Evolutionary conservation across 2,113 vertebrate species (phyloP).

Genomic region (Chloroceryle aenea): DNA sequence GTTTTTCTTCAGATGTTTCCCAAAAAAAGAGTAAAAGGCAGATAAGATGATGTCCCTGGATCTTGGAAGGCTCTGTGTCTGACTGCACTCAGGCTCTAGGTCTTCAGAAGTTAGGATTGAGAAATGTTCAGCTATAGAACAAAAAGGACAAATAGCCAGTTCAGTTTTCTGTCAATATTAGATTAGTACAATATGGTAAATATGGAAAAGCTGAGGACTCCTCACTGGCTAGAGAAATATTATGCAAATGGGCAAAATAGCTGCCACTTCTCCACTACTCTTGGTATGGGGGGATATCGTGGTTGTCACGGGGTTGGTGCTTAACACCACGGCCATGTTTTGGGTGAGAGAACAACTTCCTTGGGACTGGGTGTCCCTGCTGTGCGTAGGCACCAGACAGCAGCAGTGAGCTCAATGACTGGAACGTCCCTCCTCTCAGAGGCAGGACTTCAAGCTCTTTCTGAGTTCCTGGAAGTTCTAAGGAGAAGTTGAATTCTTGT

Average conservation of each 20-base stretch:
- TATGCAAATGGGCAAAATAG: background rate
- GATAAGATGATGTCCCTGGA: background rate
- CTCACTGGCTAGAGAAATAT: background rate
- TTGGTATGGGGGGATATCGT: background rate
- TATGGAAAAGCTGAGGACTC: background rate
- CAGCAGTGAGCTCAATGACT: background rate
- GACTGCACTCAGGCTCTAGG: accelerated
- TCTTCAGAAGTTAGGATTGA: background rate
- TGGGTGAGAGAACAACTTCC: background rate
- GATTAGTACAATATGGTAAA: background rate
- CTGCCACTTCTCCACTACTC: background rate
- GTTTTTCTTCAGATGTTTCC: background rate
- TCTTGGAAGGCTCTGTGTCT: background rate
- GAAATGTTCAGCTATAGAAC: background rate
- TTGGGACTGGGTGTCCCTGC: background rate
- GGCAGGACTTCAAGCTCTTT: background rate
- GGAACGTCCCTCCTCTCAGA: background rate
- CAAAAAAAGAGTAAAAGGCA: background rate
- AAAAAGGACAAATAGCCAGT: background rate
- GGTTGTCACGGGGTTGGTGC: background rate
- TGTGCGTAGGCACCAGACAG: background rate
- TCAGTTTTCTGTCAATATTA: background rate
- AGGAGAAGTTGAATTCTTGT: background rate
- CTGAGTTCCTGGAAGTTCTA: background rate
- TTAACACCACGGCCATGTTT: background rate